Evolutionary conservation across 2,888 invertebrate species (phyloP), one percentile per base, ranked within the genome.

Genomic region (Sturmia bella): DNA sequence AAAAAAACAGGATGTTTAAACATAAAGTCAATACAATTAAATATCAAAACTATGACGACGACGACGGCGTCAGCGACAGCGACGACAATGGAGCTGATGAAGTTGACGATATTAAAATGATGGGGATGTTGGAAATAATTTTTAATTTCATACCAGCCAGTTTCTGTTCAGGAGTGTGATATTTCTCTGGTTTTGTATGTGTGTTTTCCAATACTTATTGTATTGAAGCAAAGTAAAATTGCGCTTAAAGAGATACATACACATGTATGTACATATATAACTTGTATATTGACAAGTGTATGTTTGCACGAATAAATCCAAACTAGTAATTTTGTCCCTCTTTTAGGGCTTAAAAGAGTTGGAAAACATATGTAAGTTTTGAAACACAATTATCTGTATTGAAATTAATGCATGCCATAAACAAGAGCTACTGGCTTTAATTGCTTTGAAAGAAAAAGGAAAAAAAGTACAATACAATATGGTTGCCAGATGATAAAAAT

Each of bases 341-440:
- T 39, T 32, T 39, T 19, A 37, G 63, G 32, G 32, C 54, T 41
- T 32, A 41, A 52, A 63, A 32, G 48, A 27, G 54, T 54, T 56
- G 21, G 45, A 57, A 45, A 66, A 66, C 66, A 73, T 61, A 45
- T 27, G 27, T 6, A 27, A 68, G 59, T 63, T 57, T 64, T 64
- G 41, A 32, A 45, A 41, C 39, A 64, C 41, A 74, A 64, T 63
- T 69, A 80, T 68, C 56, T 68, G 69, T 57, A 69, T 63, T 63
- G 37, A 48, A 50, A 66, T 75, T 70, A 80, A 75, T 80, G 66
- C 75, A 52, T 72, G 59, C 17, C 59, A 59, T 59, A 75, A 59
- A 64, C 50, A 64, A 70, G 68, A 52, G 80, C 80, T 80, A 80
- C 80, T 70, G 69, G 75, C 75, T 70, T 75, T 80, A 75, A 70